These are phyloP conservation scores for Caenorhabditis sulstoni DNA, from an alignment of 2,888 invertebrate species.

Conservation along the genomic window DNA sequence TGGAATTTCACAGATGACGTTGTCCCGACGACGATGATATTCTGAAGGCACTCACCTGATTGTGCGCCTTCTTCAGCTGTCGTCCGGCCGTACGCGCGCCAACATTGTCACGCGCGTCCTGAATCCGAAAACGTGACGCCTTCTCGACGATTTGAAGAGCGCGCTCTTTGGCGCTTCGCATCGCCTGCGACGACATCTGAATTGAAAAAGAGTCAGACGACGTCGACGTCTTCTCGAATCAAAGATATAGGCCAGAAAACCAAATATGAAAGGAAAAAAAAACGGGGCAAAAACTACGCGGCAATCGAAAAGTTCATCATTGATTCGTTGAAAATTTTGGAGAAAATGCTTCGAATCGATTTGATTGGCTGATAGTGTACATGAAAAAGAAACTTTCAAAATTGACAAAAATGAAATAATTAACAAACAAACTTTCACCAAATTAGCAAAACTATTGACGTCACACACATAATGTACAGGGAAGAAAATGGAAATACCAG, in stretches of 20 bases:
- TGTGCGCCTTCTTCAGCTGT: conserved; percentile 68
- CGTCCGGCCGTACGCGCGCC: conserved; percentile 76
- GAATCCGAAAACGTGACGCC: conserved; percentile 72
- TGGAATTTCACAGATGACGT: conserved; percentile 9
- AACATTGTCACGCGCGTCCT: conserved; percentile 77
- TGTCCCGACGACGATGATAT: too few relatives aligned
- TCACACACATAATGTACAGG: conserved; percentile 17
- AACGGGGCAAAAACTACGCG: too few relatives aligned
- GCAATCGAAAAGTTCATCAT: not conserved
- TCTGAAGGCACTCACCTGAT: conserved; percentile 77
- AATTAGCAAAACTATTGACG: too few relatives aligned
- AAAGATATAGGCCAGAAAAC: too few relatives aligned
- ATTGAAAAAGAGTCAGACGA: too few relatives aligned
- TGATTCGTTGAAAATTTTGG: not conserved
- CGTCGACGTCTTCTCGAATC: too few relatives aligned
- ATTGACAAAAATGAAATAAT: conserved; percentile 10
- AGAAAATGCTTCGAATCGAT: too few relatives aligned
- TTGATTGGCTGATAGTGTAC: conserved; percentile 19
- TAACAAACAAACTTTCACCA: conserved; percentile 8
- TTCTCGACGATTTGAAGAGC: conserved; percentile 74
- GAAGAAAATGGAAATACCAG: conserved; percentile 23
- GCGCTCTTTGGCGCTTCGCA: conserved; percentile 71
- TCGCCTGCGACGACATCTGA: conserved; percentile 57
- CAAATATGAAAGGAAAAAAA: too few relatives aligned
- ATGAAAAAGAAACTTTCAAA: not conserved